Conservation (phyloP, 2,888 invertebrate genomes). For the Lasius fuliginosus region DNA sequence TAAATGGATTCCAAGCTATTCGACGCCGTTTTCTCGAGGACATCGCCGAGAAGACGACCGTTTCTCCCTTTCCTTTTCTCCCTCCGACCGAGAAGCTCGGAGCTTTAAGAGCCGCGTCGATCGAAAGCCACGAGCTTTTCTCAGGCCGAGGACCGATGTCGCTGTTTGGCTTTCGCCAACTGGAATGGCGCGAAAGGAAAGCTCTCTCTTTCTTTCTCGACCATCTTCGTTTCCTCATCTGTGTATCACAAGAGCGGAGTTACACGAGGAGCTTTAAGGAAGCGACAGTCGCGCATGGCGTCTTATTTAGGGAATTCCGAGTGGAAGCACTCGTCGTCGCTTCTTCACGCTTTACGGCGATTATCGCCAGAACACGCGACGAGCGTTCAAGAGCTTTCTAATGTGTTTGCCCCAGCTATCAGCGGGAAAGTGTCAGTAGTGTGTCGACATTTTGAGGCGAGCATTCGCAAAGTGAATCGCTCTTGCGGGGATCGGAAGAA, state of each 20-base stretch:
- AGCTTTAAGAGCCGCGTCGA: slow-evolving; percentile 48
- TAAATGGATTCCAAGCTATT: slow-evolving; percentile 66
- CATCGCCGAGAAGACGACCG: slow-evolving; percentile 33
- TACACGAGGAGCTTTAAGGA: slow-evolving; percentile 52
- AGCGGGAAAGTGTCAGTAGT: slow-evolving; percentile 28
- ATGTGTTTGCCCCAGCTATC: slow-evolving; percentile 27
- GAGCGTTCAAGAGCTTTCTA: not conserved
- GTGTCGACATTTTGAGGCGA: slow-evolving; percentile 12
- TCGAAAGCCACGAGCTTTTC: slow-evolving; percentile 52
- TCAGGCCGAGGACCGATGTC: not conserved
- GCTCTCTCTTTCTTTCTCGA: slow-evolving; percentile 12
- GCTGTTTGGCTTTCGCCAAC: slow-evolving; percentile 40
- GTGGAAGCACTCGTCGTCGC: slow-evolving; percentile 41
- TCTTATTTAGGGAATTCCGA: not conserved
- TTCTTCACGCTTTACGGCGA: slow-evolving; percentile 54
- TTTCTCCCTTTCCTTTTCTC: slow-evolving; percentile 23
- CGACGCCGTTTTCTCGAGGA: slow-evolving; percentile 54
- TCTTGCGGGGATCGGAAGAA: slow-evolving; percentile 4
- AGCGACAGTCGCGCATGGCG: slow-evolving; percentile 8
- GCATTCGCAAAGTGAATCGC: slow-evolving; percentile 40
- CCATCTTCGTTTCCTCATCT: not conserved
- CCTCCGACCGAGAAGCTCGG: slow-evolving; percentile 20
- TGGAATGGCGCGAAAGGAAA: slow-evolving; percentile 17
- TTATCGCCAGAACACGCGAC: slow-evolving; percentile 55
- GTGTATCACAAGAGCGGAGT: slow-evolving; percentile 35